Conservation (phyloP, 2,797 vertebrate species). For the Philypnodon macrostomus region DNA sequence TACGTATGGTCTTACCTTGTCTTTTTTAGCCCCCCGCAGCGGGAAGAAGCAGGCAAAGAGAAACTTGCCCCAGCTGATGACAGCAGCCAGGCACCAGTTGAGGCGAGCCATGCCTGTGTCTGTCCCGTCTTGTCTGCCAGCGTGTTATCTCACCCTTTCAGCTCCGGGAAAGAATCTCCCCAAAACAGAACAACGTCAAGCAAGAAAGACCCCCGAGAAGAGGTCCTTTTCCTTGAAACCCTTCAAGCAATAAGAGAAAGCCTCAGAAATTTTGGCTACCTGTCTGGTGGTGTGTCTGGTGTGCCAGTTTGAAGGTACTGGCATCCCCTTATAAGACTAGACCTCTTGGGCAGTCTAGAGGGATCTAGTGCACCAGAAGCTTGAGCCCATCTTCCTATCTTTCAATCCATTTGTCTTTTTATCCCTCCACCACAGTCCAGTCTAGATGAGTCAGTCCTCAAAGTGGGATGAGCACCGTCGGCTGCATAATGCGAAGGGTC, state of each 20-base stretch:
- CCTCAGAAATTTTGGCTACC: conserved; percentile 31
- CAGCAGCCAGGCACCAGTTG: conserved; percentile 88
- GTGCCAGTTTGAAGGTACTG: conserved; percentile 30
- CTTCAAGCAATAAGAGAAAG: conserved; percentile 24
- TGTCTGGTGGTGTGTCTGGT: conserved; percentile 59
- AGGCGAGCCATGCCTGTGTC: conserved; percentile 84
- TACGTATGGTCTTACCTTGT: conserved; percentile 81
- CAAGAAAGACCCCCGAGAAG: conserved; percentile 34
- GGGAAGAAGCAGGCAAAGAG: conserved; percentile 87
- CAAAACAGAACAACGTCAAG: conserved; percentile 38
- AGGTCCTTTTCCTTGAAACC: conserved; percentile 39
- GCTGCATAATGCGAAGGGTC: conserved; percentile 67
- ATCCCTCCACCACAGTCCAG: conserved; percentile 32
- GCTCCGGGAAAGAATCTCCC: conserved; percentile 41
- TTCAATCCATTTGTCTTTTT: conserved; percentile 40
- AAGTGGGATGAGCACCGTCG: conserved; percentile 63
- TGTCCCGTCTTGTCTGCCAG: conserved; percentile 67
- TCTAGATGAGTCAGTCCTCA: conserved; percentile 68
- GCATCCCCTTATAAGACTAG: conserved; percentile 53
- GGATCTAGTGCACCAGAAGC: conserved; percentile 46
- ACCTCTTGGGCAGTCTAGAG: conserved; percentile 42
- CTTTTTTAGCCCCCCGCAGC: conserved; percentile 78
- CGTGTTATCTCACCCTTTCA: conserved; percentile 51
- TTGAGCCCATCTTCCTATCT: conserved; percentile 49
- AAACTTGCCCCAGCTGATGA: conserved; percentile 91